phyloP scores from a whole-genome alignment of 2,113 vertebrate species.

The Nannospalax galili region DNA sequence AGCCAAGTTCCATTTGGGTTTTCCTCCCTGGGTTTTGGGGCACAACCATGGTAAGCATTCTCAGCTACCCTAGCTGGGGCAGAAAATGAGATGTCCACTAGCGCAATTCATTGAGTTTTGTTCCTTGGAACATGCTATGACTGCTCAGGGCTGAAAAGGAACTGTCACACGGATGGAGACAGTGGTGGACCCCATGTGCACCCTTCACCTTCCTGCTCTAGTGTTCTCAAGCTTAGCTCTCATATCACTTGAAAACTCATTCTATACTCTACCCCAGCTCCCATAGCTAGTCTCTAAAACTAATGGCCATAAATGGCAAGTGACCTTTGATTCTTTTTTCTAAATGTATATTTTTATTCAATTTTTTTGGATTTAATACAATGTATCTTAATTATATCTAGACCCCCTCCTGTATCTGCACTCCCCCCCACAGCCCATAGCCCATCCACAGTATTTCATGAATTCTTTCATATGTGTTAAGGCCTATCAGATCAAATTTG shows the following conservation, averaged over 20 bases:
- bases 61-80: not conserved
- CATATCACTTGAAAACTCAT: not conserved
- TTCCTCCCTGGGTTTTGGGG: not conserved
- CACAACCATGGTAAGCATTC: not conserved
- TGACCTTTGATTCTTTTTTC: too few relatives aligned
- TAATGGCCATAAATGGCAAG: not conserved
- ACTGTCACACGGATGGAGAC: not conserved
- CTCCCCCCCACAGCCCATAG: too few relatives aligned
- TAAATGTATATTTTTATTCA: too few relatives aligned
- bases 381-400: too few relatives aligned
- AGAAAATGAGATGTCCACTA: not conserved
- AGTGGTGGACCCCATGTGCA: not conserved
- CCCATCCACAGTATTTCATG: too few relatives aligned
- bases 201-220: not conserved
- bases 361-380: too few relatives aligned
- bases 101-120: not conserved
- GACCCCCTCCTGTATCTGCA: too few relatives aligned
- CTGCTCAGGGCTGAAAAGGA: not conserved
- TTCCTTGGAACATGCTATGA: not conserved
- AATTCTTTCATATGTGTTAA: too few relatives aligned
- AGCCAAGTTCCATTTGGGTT: not conserved
- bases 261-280: not conserved
- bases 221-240: not conserved
- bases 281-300: not conserved
- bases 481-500: too few relatives aligned